Percentiles rank a stretch among this genome's conserved stretches.
Evolutionary conservation across 2,797 vertebrate species (phyloP).

Genomic region (Melanotaenia boesemani): DNA sequence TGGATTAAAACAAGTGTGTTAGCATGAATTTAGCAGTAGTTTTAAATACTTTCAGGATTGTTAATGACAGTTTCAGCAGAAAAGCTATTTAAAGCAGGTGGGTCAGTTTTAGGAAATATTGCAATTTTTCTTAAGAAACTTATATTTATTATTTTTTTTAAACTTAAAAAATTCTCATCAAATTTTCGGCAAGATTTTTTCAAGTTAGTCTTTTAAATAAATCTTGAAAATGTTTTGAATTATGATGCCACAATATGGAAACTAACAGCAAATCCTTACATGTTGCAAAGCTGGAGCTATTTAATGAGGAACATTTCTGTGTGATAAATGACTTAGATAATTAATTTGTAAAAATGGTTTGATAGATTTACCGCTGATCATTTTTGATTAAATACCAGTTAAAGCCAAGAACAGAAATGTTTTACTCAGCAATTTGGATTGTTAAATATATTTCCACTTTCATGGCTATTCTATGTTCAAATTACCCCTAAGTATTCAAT

Average conservation of each 20-base stretch:
- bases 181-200: neutral
- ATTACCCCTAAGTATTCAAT: slow-evolving; percentile 9
- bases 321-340: neutral
- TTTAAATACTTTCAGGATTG: no score
- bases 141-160: no score
- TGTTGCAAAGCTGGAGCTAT: no score
- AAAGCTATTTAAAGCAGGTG: neutral
- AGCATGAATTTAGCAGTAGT: neutral
- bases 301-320: neutral
- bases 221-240: neutral
- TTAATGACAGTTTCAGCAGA: neutral
- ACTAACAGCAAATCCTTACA: neutral
- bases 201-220: neutral
- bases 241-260: neutral
- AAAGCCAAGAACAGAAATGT: neutral
- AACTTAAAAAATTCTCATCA: no score
- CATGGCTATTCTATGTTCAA: slow-evolving; percentile 14
- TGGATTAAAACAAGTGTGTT: neutral
- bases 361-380: neutral
- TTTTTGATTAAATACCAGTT: neutral
- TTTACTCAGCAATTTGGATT: slow-evolving; percentile 5
- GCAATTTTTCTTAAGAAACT: no score
- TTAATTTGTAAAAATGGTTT: neutral
- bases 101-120: no score
- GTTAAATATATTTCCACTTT: neutral